Base-by-base conservation (phyloP, 1,140 invertebrate species). In the Delia radicum region DNA sequence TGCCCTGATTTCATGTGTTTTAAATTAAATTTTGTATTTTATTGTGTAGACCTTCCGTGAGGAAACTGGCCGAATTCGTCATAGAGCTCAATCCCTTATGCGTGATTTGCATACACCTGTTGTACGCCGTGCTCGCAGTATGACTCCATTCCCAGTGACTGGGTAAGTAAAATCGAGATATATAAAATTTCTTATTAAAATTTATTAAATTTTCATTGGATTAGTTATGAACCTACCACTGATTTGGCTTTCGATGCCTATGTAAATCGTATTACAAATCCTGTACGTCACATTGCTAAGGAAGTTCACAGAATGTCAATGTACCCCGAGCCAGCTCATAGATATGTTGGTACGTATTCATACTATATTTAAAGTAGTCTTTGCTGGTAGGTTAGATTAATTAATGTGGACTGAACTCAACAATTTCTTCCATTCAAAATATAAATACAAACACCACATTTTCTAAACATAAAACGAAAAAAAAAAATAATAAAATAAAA, bases 11-110 rank as follows among this genome's bases (percentile, higher is more conserved):
- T n/a, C n/a, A n/a, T n/a, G n/a, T n/a, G n/a, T n/a, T n/a, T n/a
- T n/a, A n/a, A n/a, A n/a, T n/a, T n/a, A n/a, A n/a, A n/a, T n/a
- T n/a, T n/a, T n/a, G n/a, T n/a, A n/a, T n/a, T n/a, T n/a, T n/a
- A n/a, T n/a, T n/a, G n/a, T 26, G 21, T 86, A 95, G 94, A 88
- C 89, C 76, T 95, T 94, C 86, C 91, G 94, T 83, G 93, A 94
- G 86, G 93, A 94, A 87, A 91, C 91, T 69, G 90, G 90, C 80
- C 89, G 91, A 77, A 95, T 95, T 83, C 90, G 93, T 74, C 91
- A 93, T 18, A 91, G 92, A 79, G 93, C 93, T 15, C 91, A 92
- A 76, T 90, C 92, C 73, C 87, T 95, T 61, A 87, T 95, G 77
- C 90, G 91, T 77, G 90, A 91, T 79, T 89, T 94, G 76, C 92